A percentile compares a stretch with the other conserved stretches of the same genome.
Conservation (phyloP, 2,113 vertebrate species). For the Empidonax traillii region DNA sequence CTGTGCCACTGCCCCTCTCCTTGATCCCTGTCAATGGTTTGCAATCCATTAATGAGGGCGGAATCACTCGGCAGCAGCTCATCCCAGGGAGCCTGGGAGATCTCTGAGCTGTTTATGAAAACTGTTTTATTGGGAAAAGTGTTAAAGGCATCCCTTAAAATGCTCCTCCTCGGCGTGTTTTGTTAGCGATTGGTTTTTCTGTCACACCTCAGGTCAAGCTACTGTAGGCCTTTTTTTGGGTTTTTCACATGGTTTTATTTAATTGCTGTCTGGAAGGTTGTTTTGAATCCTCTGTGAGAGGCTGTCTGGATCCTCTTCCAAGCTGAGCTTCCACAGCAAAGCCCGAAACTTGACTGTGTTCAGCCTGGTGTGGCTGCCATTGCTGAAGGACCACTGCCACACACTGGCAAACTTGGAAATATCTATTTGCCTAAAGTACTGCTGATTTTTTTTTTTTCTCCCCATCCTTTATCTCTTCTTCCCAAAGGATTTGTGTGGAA, state of each 20-base stretch:
- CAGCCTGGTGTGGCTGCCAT: neutral
- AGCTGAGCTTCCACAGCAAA: neutral
- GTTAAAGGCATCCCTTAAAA: slow-evolving; percentile 11
- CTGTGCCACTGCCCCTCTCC: neutral
- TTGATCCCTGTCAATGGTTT: neutral
- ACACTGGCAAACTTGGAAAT: slow-evolving; percentile 41
- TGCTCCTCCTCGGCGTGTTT: neutral
- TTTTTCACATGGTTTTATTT: neutral
- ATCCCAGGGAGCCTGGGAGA: neutral
- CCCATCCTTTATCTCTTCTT: neutral
- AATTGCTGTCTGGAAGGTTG: neutral
- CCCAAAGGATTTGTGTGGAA: neutral
- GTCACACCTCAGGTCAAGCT: neutral
- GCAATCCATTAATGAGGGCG: neutral
- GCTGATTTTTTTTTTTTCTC: neutral
- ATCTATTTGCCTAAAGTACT: neutral
- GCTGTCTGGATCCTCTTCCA: slow-evolving; percentile 30
- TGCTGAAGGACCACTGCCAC: slow-evolving; percentile 58
- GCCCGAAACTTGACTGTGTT: neutral
- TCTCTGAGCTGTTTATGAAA: slow-evolving; percentile 8
- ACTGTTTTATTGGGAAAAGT: neutral
- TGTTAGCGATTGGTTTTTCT: slow-evolving; percentile 4
- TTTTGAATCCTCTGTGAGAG: neutral
- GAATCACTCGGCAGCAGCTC: slow-evolving; percentile 4
- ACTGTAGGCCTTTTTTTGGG: neutral